These are phyloP conservation scores for Trichogramma dendrolimi DNA, from an alignment of 2,888 invertebrate species.

Conservation along the genomic window DNA sequence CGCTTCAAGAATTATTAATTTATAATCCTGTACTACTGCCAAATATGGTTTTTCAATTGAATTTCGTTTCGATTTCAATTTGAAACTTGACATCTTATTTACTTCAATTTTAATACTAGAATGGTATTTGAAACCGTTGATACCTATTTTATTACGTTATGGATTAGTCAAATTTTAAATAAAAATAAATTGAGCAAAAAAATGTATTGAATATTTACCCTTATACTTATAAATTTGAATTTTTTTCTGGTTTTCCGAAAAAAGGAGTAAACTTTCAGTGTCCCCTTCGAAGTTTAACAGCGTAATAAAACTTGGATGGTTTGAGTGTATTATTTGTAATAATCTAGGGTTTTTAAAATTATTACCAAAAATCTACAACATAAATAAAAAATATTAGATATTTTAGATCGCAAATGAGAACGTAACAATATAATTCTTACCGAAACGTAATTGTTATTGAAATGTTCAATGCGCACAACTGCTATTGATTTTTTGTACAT, in stretches of 20 bases:
- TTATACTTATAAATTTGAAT: conserved; percentile 54
- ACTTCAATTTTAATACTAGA: conserved; percentile 46
- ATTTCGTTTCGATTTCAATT: conserved; percentile 39
- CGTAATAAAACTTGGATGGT: conserved; percentile 53
- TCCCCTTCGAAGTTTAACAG: conserved; percentile 38
- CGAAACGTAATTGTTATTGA: conserved; percentile 37
- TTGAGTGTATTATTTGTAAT: conserved; percentile 55
- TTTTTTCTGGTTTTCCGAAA: conserved; percentile 41
- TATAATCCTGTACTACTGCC: conserved; percentile 46
- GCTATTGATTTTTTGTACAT: conserved; percentile 33
- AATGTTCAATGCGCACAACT: conserved; percentile 33
- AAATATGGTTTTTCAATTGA: conserved; percentile 40
- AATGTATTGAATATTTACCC: conserved; percentile 40
- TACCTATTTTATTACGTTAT: conserved; percentile 40
- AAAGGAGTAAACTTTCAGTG: conserved; percentile 40
- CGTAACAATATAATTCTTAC: conserved; percentile 33
- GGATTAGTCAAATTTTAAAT: neutral
- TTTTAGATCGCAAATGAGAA: neutral
- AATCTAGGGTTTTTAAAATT: conserved; percentile 52
- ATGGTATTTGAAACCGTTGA: conserved; percentile 52
- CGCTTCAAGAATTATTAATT: conserved; percentile 49
- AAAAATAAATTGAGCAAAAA: neutral
- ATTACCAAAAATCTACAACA: conserved; percentile 36
- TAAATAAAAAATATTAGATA: conserved; percentile 6
- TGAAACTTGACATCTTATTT: conserved; percentile 45